Conservation (phyloP, 2,888 invertebrate species). For the Trypoxylon attenuatum region DNA sequence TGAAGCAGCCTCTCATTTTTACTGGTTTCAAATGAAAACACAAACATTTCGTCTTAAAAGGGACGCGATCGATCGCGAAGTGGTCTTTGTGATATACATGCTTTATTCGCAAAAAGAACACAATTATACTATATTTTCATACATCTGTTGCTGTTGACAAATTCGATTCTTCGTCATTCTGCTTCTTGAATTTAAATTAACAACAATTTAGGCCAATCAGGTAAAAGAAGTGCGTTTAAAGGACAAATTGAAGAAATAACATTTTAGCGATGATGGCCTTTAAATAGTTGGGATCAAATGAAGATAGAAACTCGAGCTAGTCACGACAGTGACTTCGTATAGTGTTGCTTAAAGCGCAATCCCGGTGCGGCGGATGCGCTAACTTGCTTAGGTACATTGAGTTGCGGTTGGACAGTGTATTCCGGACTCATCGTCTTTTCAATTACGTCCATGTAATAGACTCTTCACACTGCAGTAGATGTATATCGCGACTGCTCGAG, state of each 20-base stretch:
- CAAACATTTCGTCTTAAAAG: conserved; percentile 15
- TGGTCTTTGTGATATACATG: too few species aligned
- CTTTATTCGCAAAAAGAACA: too few species aligned
- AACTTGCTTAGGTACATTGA: conserved; percentile 1
- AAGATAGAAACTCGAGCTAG: neutral
- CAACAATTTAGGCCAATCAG: too few species aligned
- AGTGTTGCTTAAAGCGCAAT: neutral
- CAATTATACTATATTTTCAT: too few species aligned
- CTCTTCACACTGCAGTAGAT: neutral
- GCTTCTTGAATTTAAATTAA: too few species aligned
- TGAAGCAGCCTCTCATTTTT: conserved; percentile 24
- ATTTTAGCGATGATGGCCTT: too few species aligned
- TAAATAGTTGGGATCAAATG: too few species aligned
- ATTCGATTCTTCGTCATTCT: too few species aligned
- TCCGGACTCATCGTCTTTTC: neutral
- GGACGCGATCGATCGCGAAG: conserved; percentile 4
- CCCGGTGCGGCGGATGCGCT: neutral
- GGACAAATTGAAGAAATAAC: too few species aligned
- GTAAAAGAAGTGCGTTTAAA: too few species aligned
- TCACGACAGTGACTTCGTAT: too few species aligned
- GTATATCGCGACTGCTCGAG: neutral
- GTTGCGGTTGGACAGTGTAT: neutral
- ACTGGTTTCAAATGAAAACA: conserved; percentile 19
- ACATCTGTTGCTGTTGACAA: too few species aligned
- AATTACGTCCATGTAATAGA: neutral